These are phyloP conservation scores for Prochilodus magdalenae DNA, from an alignment of 2,113 vertebrate species.

Conservation along the genomic window DNA sequence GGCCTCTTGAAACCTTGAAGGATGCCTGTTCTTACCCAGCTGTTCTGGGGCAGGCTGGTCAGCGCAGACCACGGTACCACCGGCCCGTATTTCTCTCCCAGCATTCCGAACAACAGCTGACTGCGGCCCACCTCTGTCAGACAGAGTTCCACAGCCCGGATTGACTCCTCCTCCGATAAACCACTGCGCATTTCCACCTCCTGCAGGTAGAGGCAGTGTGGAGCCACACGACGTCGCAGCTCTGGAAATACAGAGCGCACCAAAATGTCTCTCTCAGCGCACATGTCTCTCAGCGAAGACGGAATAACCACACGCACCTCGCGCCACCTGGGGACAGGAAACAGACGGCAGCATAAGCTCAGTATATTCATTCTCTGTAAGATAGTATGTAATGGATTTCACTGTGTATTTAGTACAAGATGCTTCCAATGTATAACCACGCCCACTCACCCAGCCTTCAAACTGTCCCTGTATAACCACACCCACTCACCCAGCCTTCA, in stretches of 20 bases:
- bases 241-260: conserved; percentile 83
- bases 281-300: conserved; percentile 92
- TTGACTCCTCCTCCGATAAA: conserved; percentile 84
- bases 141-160: conserved; percentile 81
- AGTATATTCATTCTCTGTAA: too few species aligned
- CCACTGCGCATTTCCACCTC: conserved; percentile 91
- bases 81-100: conserved; percentile 86
- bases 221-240: conserved; percentile 77
- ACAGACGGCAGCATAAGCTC: background rate
- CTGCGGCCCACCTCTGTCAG: conserved; percentile 85
- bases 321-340: background rate
- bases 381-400: too few species aligned
- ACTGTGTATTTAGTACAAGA: too few species aligned
- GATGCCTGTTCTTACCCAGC: conserved; percentile 91
- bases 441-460: too few species aligned
- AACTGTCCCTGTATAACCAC: too few species aligned
- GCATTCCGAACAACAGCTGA: conserved; percentile 84
- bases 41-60: conserved; percentile 81
- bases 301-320: conserved; percentile 85
- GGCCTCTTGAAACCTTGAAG: too few species aligned
- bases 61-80: conserved; percentile 74
- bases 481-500: too few species aligned
- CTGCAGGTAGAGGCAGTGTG: conserved; percentile 77
- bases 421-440: too few species aligned
- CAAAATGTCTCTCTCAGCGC: conserved; percentile 84